Conservation (phyloP, 2,888 invertebrate genomes). For the Psococerastis gibbosa region DNA sequence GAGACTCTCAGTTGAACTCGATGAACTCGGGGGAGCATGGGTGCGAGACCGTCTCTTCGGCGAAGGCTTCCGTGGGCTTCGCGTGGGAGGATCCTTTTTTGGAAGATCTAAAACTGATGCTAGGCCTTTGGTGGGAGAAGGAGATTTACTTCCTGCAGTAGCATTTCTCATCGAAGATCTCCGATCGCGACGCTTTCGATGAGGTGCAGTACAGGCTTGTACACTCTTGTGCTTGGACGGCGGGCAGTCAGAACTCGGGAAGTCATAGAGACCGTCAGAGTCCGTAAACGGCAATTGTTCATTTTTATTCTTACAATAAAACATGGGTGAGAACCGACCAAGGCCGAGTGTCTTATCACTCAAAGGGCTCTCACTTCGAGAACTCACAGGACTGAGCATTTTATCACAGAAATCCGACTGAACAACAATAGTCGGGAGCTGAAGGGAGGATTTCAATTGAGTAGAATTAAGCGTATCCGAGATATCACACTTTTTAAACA, state of each 20-base stretch:
- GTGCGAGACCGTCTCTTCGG: constrained; percentile 36
- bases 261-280: constrained; percentile 62
- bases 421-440: constrained; percentile 40
- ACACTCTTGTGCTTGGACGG: constrained; percentile 32
- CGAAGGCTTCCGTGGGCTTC: constrained; percentile 30
- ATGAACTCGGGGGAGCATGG: constrained; percentile 28
- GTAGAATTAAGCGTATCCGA: constrained; percentile 32
- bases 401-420: constrained; percentile 34
- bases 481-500: constrained; percentile 36
- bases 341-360: constrained; percentile 47
- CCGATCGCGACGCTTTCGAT: constrained; percentile 41
- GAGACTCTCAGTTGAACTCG: constrained; percentile 37
- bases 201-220: constrained; percentile 25
- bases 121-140: constrained; percentile 32
- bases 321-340: constrained; percentile 48
- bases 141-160: constrained; percentile 23
- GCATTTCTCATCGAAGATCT: constrained; percentile 30
- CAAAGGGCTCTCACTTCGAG: constrained; percentile 57
- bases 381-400: constrained; percentile 51
- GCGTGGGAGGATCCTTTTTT: constrained; percentile 11
- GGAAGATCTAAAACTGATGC: constrained; percentile 28
- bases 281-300: constrained; percentile 49
- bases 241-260: constrained; percentile 52
- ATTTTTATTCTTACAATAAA: constrained; percentile 41
- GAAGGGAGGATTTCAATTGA: constrained; percentile 29